Percentiles rank a stretch among this genome's conserved stretches.
phyloP scores from a whole-genome alignment of 2,113 vertebrate genomes.

The Paratilapia polleni region DNA sequence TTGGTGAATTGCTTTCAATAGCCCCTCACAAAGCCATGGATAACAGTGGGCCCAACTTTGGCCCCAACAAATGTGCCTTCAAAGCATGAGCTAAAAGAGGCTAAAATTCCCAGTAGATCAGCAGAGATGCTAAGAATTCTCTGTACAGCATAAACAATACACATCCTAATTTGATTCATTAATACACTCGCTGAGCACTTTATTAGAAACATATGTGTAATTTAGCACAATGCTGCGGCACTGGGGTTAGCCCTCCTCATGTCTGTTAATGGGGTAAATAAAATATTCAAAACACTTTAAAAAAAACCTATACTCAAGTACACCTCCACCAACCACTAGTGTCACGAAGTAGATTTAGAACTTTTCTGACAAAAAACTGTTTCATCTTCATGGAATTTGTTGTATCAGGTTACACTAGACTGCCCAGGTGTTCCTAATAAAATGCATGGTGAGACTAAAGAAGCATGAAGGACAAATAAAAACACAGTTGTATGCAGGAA shows the following conservation, averaged over 20 bases:
- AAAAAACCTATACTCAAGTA: background rate
- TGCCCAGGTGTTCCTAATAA: background rate
- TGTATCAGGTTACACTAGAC: background rate
- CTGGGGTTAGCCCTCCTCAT: background rate
- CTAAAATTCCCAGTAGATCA: background rate
- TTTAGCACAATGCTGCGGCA: background rate
- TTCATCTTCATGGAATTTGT: background rate
- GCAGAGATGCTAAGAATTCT: background rate
- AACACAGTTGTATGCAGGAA: background rate
- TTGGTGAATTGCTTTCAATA: background rate
- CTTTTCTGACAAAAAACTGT: background rate
- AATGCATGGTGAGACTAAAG: background rate
- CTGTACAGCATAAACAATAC: background rate
- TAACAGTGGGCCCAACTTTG: background rate
- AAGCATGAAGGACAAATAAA: slow-evolving; percentile 2
- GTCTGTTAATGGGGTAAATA: background rate
- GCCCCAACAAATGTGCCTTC: background rate
- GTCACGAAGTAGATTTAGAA: background rate
- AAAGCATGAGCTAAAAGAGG: background rate
- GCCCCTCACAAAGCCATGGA: too few relatives aligned
- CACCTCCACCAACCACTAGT: background rate
- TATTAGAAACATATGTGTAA: background rate
- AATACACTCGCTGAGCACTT: background rate
- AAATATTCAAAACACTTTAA: background rate
- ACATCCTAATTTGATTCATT: background rate